Evolutionary conservation across 2,113 vertebrate species (phyloP).

Genomic region (Anseranas semipalmata): DNA sequence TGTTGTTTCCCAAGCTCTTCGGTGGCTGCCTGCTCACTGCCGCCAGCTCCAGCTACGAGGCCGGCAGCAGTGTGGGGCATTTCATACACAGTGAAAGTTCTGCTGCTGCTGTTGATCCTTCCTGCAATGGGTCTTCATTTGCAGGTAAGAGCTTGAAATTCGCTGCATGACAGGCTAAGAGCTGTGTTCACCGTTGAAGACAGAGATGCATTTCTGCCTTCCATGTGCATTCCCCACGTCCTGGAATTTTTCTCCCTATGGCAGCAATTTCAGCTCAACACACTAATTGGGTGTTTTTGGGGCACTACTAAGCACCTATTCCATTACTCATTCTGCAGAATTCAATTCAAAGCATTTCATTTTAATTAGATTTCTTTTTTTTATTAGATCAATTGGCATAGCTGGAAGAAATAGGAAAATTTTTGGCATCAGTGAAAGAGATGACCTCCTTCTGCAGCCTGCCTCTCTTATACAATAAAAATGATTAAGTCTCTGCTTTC

Average conservation of each 20-base stretch:
- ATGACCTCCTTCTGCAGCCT: background rate
- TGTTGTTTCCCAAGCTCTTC: accelerated
- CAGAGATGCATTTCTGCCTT: accelerated
- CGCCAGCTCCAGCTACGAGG: background rate
- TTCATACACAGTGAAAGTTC: background rate
- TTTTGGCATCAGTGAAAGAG: background rate
- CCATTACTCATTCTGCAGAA: background rate
- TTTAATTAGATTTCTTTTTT: background rate
- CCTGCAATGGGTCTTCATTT: background rate
- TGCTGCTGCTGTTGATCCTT: background rate
- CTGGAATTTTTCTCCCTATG: background rate
- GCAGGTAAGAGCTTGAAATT: background rate
- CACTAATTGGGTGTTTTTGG: accelerated
- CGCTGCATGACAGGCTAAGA: background rate
- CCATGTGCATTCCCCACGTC: accelerated
- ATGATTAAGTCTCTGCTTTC: background rate
- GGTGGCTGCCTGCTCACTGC: accelerated
- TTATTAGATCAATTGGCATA: background rate
- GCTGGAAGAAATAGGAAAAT: background rate
- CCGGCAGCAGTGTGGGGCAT: background rate
- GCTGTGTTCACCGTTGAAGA: accelerated
- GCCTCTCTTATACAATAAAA: background rate
- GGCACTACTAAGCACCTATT: background rate
- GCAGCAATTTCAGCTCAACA: background rate
- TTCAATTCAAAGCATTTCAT: background rate